Base-by-base conservation (phyloP, 1,140 invertebrate genomes). In the Galendromus occidentalis region DNA sequence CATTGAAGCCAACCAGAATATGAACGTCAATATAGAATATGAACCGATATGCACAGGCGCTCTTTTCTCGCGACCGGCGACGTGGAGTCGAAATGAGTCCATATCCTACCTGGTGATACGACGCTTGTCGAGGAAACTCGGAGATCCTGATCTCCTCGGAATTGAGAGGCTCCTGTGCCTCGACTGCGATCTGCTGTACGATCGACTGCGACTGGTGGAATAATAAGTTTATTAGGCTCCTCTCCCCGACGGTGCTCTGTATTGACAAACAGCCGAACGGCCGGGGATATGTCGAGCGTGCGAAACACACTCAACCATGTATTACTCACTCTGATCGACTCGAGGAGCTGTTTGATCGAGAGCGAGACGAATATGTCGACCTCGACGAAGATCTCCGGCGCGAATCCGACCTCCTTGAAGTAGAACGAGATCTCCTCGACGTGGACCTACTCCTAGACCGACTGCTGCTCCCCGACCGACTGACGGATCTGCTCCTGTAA, bases 71-170 rank as follows among this genome's bases (percentile, higher is more conserved):
- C 4, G 14, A 47, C 25, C 22, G 20, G 14, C 18, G 45, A 47
- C 45, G 14, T 5, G 17, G 17, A 47, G 44, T n/a, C 22, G n/a
- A 18, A 47, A 67, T 9, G 42, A 39, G 33, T 44, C 65, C 41
- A n/a, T 12, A 28, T 47, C 25, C 64, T 81, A 93, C 88, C 88
- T 92, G 63, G 90, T 92, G 69, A 93, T 92, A 68, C 89, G 80
- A 64, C 90, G 80, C 71, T 87, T 80, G 73, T 92, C 88, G 41
- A 91, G 77, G 76, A 91, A 91, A 74, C 87, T 90, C 1, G 90
- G 90, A 45, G 88, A 92, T 30, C 89, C 88, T 69, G 85, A 82
- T 68, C 89, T 81, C 51, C 88, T 78, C 28, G 88, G 86, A 76
- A 91, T 91, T 28, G 88, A 91, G 7, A 76, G 76, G 67, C 76